A percentile compares a stretch with the other conserved stretches of the same genome.
Conservation (phyloP, 2,888 invertebrate species). For the Nesidiocoris tenuis region DNA sequence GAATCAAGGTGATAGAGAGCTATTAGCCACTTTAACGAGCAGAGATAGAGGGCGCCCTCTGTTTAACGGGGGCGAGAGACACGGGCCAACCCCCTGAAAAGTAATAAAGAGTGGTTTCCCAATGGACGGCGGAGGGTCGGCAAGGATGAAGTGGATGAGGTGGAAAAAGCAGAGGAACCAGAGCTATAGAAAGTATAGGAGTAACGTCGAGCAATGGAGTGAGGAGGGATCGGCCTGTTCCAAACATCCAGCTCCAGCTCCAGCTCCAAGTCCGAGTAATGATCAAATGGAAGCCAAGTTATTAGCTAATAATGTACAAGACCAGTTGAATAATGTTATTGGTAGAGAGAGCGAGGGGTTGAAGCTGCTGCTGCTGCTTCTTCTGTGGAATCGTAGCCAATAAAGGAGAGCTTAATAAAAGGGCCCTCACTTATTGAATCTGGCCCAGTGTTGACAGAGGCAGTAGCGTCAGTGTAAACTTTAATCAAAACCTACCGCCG, state of each 20-base stretch:
- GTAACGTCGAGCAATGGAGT: neutral
- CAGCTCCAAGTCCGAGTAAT: slow-evolving; percentile 30
- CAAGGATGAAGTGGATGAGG: slow-evolving; percentile 14
- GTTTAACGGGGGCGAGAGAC: slow-evolving; percentile 19
- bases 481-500: slow-evolving; percentile 50
- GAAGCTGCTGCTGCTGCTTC: no score
- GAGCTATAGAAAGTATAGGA: neutral
- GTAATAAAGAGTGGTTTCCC: slow-evolving; percentile 42
- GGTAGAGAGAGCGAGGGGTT: slow-evolving; percentile 45
- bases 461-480: slow-evolving; percentile 51
- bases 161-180: slow-evolving; percentile 4
- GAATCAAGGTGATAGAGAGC: slow-evolving; percentile 39
- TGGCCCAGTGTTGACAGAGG: slow-evolving; percentile 49
- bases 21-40: slow-evolving; percentile 32
- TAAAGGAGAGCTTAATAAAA: slow-evolving; percentile 50
- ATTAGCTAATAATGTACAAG: slow-evolving; percentile 50
- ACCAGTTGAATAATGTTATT: slow-evolving; percentile 51
- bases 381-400: slow-evolving; percentile 46
- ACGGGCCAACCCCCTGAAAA: slow-evolving; percentile 25
- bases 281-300: slow-evolving; percentile 51
- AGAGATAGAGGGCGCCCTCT: slow-evolving; percentile 1
- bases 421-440: slow-evolving; percentile 50
- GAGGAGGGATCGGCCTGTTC: neutral
- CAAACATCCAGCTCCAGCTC: neutral
- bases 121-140: slow-evolving; percentile 9